Evolutionary conservation across 1,140 invertebrate genomes (phyloP).

Genomic region (Scaptomyza hsui): DNA sequence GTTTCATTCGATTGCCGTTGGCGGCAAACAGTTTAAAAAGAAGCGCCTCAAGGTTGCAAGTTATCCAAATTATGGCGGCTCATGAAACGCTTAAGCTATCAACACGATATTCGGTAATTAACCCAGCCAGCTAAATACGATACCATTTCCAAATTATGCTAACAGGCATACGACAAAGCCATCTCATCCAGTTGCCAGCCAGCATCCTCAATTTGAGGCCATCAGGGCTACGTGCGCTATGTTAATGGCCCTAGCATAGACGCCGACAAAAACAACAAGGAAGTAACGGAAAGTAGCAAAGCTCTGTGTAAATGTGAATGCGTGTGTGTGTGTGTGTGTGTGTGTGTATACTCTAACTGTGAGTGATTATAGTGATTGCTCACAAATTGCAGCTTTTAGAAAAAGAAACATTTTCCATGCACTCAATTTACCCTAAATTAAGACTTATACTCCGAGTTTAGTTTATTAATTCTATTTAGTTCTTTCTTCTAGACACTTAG

Average conservation of each 20-base stretch:
- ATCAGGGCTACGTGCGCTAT: slow-evolving; percentile 51
- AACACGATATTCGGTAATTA: slow-evolving; percentile 81
- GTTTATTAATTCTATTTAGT: too few relatives aligned
- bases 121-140: slow-evolving; percentile 73
- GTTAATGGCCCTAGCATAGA: slow-evolving; percentile 57
- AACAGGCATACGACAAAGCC: slow-evolving; percentile 20
- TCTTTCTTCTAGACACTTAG: too few relatives aligned
- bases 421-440: neutral
- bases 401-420: neutral
- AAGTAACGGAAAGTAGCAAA: neutral
- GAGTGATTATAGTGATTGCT: slow-evolving; percentile 1
- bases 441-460: neutral
- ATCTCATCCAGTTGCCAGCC: slow-evolving; percentile 1
- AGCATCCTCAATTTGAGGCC: slow-evolving; percentile 15
- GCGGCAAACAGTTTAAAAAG: slow-evolving; percentile 53
- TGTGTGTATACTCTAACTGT: slow-evolving; percentile 15
- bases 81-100: slow-evolving; percentile 80
- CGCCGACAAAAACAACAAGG: slow-evolving; percentile 15
- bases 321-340: slow-evolving; percentile 5
- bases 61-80: slow-evolving; percentile 55
- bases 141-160: slow-evolving; percentile 68
- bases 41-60: slow-evolving; percentile 47
- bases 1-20: slow-evolving; percentile 18
- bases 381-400: neutral
- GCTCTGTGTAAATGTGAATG: neutral